Base-by-base conservation (phyloP, 2,797 vertebrate genomes). In the Spinus pinus region DNA sequence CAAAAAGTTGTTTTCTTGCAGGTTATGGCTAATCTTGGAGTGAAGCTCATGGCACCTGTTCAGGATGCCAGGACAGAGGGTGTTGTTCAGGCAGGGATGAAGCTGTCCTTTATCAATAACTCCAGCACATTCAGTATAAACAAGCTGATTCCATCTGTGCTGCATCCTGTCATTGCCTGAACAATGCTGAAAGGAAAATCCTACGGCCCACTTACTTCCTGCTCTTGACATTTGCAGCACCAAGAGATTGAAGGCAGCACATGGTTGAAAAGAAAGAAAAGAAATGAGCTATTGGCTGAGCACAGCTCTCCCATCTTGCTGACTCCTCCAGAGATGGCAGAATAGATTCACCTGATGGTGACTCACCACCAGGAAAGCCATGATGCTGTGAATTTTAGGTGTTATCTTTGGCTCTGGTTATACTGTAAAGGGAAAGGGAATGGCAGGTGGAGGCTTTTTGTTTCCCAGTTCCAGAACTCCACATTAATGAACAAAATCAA, bases 81-180 rank as follows among this genome's bases (percentile, higher is more conserved):
- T 93, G 94, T 74, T 95, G 61, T 95, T 95, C 86, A 88, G 57
- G 86, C 27, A 53, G 31, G 35, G 61, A 60, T 85, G 54, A 84
- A 90, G 41, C 65, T 91, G 72, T 94, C 91, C 86, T 96, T 88
- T 79, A 84, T 81, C 91, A 74, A 72, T 79, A 95, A 87, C 86
- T 93, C 84, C 58, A 72, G 62, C 6, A 1, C 62, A 83, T 85
- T 96, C 51, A 35, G 44, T 46, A 71, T 87, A 97, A 97, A 94
- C 84, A 96, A 94, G 65, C 51, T 86, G 51, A 24, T 86, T 89
- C 95, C 96, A 95, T 96, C 96, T 97, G 96, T 96, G 87, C 87
- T 86, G 87, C 91, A 96, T 97, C 95, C 94, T 96, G 95, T 95
- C 86, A 70, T 42, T 83, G 79, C 91, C 84, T 94, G 73, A 96